Conservation (phyloP, 2,888 invertebrate genomes). For the Dorcus hopei region DNA sequence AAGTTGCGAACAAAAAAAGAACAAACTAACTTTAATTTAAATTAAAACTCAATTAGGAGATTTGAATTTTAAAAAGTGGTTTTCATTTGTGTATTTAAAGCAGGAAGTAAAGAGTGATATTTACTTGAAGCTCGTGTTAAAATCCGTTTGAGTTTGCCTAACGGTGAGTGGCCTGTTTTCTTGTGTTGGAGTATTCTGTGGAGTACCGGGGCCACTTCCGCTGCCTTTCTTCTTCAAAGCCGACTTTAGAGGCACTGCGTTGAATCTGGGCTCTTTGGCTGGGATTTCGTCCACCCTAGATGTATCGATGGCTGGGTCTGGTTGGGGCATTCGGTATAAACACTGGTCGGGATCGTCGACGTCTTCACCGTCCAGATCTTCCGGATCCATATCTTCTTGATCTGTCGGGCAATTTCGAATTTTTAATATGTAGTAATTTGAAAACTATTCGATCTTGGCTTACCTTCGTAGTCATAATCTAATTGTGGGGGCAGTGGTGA, state of each 20-base stretch:
- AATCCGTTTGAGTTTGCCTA: constrained; percentile 64
- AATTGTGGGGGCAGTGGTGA: constrained; percentile 39
- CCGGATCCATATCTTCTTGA: constrained; percentile 39
- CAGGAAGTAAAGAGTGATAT: constrained; percentile 36
- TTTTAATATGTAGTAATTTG: no score
- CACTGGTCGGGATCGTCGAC: constrained; percentile 63
- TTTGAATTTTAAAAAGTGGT: no score
- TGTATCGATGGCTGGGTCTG: constrained; percentile 72
- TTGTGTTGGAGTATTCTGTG: constrained; percentile 68
- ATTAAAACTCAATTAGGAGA: no score
- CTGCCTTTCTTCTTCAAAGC: constrained; percentile 79
- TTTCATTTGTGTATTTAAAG: no score
- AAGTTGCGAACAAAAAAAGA: neutral
- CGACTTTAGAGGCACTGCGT: constrained; percentile 88
- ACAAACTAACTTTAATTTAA: no score
- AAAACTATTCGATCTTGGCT: no score
- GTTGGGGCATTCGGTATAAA: constrained; percentile 57
- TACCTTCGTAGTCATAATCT: constrained; percentile 67
- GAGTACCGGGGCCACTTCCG: constrained; percentile 59
- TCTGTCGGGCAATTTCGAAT: neutral
- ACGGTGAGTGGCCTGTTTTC: constrained; percentile 65
- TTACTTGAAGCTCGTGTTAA: constrained; percentile 79
- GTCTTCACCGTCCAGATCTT: constrained; percentile 62
- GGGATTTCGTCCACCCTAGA: constrained; percentile 87
- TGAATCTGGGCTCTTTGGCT: constrained; percentile 87